Conservation (phyloP, 1,140 invertebrate species). For the Drosophila parvula region DNA sequence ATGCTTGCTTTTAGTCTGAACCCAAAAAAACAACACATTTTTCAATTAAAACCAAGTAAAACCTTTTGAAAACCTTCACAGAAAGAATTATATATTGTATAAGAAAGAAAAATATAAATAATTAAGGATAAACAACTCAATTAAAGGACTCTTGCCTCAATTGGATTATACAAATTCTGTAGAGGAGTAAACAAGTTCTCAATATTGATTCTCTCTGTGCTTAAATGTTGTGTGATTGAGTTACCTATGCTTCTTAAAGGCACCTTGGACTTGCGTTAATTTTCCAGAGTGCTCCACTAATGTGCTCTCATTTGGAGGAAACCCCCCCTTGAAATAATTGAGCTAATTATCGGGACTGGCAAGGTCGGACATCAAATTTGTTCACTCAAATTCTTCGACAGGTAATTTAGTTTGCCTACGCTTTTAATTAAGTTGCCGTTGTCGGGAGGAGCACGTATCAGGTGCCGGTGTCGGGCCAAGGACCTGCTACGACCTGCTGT, state of each 20-base stretch:
- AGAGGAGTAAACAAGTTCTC: too few relatives aligned
- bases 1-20: not conserved
- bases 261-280: not conserved
- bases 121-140: too few relatives aligned
- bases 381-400: slow-evolving; percentile 52
- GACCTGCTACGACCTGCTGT: slow-evolving; percentile 19
- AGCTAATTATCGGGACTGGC: slow-evolving; percentile 37
- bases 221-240: not conserved
- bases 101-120: too few relatives aligned
- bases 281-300: slow-evolving; percentile 25
- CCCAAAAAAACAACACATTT: not conserved
- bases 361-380: slow-evolving; percentile 43
- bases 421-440: slow-evolving; percentile 55
- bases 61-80: not conserved
- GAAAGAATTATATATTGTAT: too few relatives aligned
- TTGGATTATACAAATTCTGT: too few relatives aligned
- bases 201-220: too few relatives aligned
- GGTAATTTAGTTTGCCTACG: slow-evolving; percentile 54
- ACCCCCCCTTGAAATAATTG: slow-evolving; percentile 23
- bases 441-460: slow-evolving; percentile 33
- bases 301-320: slow-evolving; percentile 3
- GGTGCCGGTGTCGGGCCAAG: not conserved
- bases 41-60: not conserved
- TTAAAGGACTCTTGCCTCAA: too few relatives aligned
- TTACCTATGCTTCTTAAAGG: not conserved